phyloP scores from a whole-genome alignment of 64 coral and sea anemone species.

The Pocillopora damicornis region DNA sequence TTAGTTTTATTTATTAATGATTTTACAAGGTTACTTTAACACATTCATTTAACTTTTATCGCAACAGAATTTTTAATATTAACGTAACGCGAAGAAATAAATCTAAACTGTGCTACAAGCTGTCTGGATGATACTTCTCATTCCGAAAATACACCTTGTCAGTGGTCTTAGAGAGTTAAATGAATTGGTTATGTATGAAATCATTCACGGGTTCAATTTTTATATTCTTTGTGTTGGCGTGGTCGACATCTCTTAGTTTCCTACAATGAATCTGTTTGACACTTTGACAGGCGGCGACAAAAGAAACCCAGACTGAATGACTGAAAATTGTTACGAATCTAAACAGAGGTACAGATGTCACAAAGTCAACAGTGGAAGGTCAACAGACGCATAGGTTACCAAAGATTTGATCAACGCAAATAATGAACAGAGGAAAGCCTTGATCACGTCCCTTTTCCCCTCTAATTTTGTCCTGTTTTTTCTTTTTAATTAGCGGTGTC shows the following conservation, averaged over 20 bases:
- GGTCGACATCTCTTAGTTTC: too few relatives aligned
- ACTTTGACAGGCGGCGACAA: not conserved
- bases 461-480: not conserved
- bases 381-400: not conserved
- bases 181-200: too few relatives aligned
- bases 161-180: too few relatives aligned
- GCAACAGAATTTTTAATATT: not conserved
- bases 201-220: too few relatives aligned
- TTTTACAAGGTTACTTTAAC: not conserved
- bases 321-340: not conserved
- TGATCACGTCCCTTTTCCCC: not conserved
- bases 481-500: not conserved
- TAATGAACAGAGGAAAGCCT: not conserved
- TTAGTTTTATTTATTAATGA: not conserved
- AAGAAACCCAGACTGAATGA: not conserved
- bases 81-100: not conserved
- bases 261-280: not conserved
- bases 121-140: not conserved
- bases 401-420: not conserved
- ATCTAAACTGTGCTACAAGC: not conserved
- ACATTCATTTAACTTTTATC: not conserved
- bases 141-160: not conserved
- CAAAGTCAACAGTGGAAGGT: not conserved
- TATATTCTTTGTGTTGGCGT: too few relatives aligned
- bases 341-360: slow-evolving; percentile 13